Conservation (phyloP, 2,797 vertebrate genomes). For the Erithacus rubecula region DNA sequence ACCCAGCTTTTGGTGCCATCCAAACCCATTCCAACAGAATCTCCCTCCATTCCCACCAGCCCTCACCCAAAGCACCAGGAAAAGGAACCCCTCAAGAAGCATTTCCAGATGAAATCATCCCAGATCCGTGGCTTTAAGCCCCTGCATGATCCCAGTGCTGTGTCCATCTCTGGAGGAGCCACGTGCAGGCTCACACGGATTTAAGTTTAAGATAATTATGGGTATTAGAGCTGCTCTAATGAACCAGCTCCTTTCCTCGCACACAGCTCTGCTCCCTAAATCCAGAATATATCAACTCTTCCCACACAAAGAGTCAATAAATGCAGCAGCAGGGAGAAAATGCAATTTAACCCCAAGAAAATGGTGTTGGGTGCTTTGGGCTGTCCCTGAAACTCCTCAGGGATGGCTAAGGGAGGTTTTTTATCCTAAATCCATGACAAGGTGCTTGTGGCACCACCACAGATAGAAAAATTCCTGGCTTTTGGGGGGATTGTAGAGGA, state of each 20-base stretch:
- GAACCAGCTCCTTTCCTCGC: neutral
- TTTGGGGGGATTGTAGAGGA: neutral
- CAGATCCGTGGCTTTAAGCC: neutral
- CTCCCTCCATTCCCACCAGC: neutral
- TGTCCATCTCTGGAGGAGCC: neutral
- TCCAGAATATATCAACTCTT: neutral
- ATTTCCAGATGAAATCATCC: neutral
- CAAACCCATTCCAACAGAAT: neutral
- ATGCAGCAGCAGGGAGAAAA: neutral
- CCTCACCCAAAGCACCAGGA: neutral
- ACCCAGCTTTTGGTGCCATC: neutral
- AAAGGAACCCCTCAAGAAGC: neutral
- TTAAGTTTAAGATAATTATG: neutral
- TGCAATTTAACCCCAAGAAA: neutral
- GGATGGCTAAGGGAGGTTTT: fast-evolving
- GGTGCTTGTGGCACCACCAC: no score
- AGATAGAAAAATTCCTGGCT: neutral
- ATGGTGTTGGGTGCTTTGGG: neutral
- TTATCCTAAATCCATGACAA: neutral
- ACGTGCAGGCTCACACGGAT: neutral
- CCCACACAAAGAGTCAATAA: neutral
- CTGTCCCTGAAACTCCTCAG: neutral
- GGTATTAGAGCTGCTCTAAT: neutral
- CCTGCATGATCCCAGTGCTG: neutral
- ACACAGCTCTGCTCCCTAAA: neutral